Evolutionary conservation across 2,888 invertebrate genomes (phyloP), one percentile per base, ranked within the genome.

Genomic region (Mythimna loreyi): DNA sequence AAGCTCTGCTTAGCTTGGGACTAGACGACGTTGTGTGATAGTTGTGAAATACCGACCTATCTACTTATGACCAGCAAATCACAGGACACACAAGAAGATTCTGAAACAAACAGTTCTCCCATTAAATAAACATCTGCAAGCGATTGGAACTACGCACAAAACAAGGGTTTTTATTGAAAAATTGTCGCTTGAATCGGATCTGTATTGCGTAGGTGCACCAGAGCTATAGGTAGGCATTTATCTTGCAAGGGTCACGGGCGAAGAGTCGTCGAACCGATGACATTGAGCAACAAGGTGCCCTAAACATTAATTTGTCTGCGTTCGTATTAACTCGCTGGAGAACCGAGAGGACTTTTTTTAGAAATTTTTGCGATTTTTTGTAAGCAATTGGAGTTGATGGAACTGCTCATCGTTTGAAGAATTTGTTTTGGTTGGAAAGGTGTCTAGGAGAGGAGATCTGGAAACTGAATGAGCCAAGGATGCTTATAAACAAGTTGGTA

Each of bases 251-350:
- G 88, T 84, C 86, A 82, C 69, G 80, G 79, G 80, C 80, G 58
- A 68, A 66, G 73, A 77, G 87, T 84, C 89, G 80, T 67, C 84
- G 90, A 83, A 86, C 90, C 72, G 49, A 5, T 71, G 88, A 87
- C 88, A 83, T 88, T 88, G 87, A 72, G 75, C 57, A 40, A 52
- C 85, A 87, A 88, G 87, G 87, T 87, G 87, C 87, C 86, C 85
- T 78, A 76, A 79, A 80, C 78, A 72, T 82, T 78, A 76, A 76
- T 78, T 82, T 80, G 83, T 83, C 84, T 83, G 56, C 43, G 33
- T 40, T 52, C 75, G 70, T 56, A 72, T 65, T 69, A 65, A 73
- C 56, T 61, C 52, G 59, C 33, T 55, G 64, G 33, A 56, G 66
- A 67, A 58, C 33, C 33, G 52, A 75, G 61, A 33, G 57, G 59